A percentile compares a stretch with the other conserved stretches of the same genome.
These are phyloP conservation scores for Diadophis punctatus DNA, from an alignment of 2,113 vertebrate genomes.

Conservation along the genomic window DNA sequence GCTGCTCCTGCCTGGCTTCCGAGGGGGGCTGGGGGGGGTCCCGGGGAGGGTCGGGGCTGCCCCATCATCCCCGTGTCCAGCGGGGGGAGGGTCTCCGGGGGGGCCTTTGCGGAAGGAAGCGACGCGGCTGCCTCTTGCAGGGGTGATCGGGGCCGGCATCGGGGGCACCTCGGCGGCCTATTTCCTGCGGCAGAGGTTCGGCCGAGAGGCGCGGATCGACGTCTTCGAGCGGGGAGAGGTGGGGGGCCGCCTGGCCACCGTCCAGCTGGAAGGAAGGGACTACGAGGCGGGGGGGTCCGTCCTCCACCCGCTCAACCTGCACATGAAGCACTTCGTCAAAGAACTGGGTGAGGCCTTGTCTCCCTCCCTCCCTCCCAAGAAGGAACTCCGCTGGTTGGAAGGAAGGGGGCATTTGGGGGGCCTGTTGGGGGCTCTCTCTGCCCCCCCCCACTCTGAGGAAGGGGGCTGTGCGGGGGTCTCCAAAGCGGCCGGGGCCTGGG, in stretches of 20 bases:
- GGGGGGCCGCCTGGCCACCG: constrained; percentile 81
- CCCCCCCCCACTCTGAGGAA: background rate
- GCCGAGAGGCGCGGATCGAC: constrained; percentile 76
- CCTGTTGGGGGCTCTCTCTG: too few relatives aligned
- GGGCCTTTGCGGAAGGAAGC: background rate
- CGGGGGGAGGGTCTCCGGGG: background rate
- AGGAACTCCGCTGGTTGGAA: background rate
- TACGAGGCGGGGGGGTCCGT: constrained; percentile 83
- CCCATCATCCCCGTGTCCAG: too few relatives aligned
- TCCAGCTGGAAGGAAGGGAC: constrained; percentile 68
- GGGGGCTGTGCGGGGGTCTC: background rate
- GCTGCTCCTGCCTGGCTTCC: too few relatives aligned
- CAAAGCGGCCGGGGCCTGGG: too few relatives aligned
- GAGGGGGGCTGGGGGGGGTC: too few relatives aligned
- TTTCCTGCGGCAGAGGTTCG: constrained; percentile 88
- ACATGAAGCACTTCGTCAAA: constrained; percentile 92
- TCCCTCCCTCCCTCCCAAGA: background rate
- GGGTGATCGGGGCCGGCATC: constrained; percentile 87
- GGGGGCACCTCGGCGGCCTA: constrained; percentile 82
- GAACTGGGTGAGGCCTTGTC: constrained; percentile 74
- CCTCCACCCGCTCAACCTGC: constrained; percentile 90
- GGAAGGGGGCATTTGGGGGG: too few relatives aligned
- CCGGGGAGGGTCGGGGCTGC: too few relatives aligned
- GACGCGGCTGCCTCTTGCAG: constrained; percentile 53
- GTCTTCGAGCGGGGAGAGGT: constrained; percentile 78